These are phyloP conservation scores for Parapristionchus giblindavisi DNA, from an alignment of 2,888 invertebrate genomes.

Conservation along the genomic window DNA sequence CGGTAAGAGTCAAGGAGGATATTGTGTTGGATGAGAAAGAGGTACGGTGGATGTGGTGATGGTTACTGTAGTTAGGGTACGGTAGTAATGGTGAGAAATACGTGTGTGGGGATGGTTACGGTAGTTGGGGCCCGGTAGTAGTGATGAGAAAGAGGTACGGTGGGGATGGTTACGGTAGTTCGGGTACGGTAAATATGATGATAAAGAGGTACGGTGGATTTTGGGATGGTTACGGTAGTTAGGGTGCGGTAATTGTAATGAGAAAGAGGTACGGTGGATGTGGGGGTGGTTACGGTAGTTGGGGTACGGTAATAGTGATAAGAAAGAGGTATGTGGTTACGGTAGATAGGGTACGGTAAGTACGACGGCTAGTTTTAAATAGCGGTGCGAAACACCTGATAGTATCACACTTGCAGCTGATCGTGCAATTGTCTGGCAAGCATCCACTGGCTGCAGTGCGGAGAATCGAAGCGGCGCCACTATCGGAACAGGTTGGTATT, in stretches of 20 bases:
- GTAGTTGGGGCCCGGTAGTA: not conserved
- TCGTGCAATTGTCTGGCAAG: not conserved
- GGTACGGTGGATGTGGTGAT: not conserved
- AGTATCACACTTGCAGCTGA: no score
- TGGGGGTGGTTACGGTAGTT: not conserved
- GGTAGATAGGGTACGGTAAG: no score
- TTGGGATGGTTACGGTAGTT: not conserved
- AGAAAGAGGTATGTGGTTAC: not conserved
- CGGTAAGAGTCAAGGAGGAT: not conserved
- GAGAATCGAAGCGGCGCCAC: slow-evolving; percentile 2
- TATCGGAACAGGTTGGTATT: slow-evolving; percentile 28
- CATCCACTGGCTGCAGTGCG: slow-evolving; percentile 12
- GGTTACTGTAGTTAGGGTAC: not conserved
- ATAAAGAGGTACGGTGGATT: not conserved
- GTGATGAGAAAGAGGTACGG: not conserved
- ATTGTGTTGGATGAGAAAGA: not conserved
- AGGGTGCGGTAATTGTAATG: not conserved
- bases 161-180: not conserved
- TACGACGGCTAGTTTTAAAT: no score
- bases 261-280: not conserved
- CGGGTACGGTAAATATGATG: not conserved
- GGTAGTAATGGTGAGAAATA: not conserved
- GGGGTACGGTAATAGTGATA: not conserved
- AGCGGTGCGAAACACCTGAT: no score
- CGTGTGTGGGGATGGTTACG: not conserved